A percentile compares a stretch with the other conserved stretches of the same genome.
These are phyloP conservation scores for Marasmarcha lunaedactyla DNA, from an alignment of 2,888 invertebrate genomes.

Conservation along the genomic window DNA sequence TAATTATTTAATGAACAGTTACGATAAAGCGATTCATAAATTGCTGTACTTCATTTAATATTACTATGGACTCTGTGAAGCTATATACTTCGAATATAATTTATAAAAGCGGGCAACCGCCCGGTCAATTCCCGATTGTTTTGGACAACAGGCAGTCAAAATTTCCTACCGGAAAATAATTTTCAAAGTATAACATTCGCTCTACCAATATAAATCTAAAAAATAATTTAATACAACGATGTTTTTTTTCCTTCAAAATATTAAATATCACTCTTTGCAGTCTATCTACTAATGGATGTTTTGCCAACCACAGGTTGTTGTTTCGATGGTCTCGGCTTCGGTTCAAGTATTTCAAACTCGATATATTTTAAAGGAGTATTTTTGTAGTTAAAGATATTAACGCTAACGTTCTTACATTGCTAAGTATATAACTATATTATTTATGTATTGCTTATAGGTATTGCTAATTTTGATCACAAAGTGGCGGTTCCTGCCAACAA, in stretches of 20 bases:
- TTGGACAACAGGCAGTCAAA: background rate
- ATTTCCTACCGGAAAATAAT: background rate
- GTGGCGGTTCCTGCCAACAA: conserved; percentile 15
- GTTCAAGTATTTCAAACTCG: too few relatives aligned
- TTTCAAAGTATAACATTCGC: background rate
- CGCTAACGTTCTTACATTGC: too few relatives aligned
- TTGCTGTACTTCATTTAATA: conserved; percentile 7
- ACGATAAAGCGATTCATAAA: too few relatives aligned
- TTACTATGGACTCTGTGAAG: conserved; percentile 12
- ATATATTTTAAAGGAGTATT: too few relatives aligned
- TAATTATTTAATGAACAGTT: too few relatives aligned
- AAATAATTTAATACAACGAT: background rate
- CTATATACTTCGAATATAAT: background rate
- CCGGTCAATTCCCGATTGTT: background rate
- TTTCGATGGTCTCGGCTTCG: conserved; percentile 8
- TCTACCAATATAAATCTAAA: background rate
- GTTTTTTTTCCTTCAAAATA: background rate
- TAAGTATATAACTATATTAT: background rate
- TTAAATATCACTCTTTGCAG: background rate
- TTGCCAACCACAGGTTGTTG: background rate
- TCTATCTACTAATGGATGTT: conserved; percentile 1
- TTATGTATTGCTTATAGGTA: conserved; percentile 23
- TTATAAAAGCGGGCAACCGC: background rate
- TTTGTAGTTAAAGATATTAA: too few relatives aligned
- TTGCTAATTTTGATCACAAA: conserved; percentile 46